A percentile compares a stretch with the other conserved stretches of the same genome.
These are phyloP conservation scores for Caenorhabditis afra DNA, from an alignment of 2,888 invertebrate genomes.

Conservation along the genomic window DNA sequence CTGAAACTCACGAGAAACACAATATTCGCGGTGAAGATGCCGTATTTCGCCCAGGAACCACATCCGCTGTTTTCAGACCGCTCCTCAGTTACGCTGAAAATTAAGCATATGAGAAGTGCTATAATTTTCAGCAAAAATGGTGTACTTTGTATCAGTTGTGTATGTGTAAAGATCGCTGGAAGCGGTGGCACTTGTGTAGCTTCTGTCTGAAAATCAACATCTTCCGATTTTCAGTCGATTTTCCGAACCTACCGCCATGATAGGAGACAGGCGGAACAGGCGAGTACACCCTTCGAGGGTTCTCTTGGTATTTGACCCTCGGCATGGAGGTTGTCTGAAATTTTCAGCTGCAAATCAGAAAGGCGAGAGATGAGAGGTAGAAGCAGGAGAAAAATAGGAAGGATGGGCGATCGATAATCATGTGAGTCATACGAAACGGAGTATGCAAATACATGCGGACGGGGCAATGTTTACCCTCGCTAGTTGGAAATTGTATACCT, in stretches of 20 bases:
- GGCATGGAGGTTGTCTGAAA: not conserved
- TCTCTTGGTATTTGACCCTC: conserved; percentile 22
- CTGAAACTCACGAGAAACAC: conserved; percentile 67
- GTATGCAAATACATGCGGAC: conserved; percentile 28
- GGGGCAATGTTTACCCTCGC: conserved; percentile 2
- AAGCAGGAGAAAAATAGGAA: not conserved
- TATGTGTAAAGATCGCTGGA: conserved; percentile 60
- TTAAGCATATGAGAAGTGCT: too few species aligned
- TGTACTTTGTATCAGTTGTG: conserved; percentile 52
- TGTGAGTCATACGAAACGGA: conserved; percentile 7
- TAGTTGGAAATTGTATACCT: not conserved
- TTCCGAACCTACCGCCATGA: conserved; percentile 14
- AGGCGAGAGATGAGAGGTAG: not conserved
- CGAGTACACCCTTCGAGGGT: conserved; percentile 33
- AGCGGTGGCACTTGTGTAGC: not conserved
- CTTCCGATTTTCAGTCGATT: too few species aligned
- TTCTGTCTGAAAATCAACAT: not conserved
- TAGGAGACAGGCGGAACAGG: conserved; percentile 40
- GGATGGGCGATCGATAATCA: conserved; percentile 13
- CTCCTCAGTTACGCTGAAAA: conserved; percentile 39
- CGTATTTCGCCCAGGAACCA: conserved; percentile 69
- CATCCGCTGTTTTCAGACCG: conserved; percentile 40
- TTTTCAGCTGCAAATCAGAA: not conserved
- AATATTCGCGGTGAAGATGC: conserved; percentile 74
- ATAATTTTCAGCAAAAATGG: too few species aligned